Conservation (phyloP, 2,113 vertebrate species). For the Oostethus manadensis region DNA sequence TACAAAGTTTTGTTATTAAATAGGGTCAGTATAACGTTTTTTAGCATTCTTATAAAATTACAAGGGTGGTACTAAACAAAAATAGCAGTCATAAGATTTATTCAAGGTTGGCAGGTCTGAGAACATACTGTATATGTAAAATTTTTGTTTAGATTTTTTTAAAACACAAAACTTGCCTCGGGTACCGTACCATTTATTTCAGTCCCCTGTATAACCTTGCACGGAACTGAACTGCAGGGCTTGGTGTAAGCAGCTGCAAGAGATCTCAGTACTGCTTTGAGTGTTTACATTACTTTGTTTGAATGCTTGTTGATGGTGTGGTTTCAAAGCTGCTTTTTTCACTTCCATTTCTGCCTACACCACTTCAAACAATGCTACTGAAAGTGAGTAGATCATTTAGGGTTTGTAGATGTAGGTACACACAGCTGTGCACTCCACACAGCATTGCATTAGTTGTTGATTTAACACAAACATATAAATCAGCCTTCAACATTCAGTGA, state of each 20-base stretch:
- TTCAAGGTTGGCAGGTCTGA: too few species aligned
- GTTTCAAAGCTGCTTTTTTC: not conserved
- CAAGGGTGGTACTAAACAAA: too few species aligned
- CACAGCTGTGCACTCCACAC: constrained; percentile 1
- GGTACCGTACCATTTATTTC: not conserved
- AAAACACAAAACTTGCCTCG: too few species aligned
- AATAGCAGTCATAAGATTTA: too few species aligned
- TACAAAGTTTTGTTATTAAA: too few species aligned
- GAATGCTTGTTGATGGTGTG: not conserved
- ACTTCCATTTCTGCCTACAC: not conserved
- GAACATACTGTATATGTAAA: too few species aligned
- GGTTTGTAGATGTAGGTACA: not conserved
- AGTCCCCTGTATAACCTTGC: not conserved
- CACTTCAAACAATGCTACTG: not conserved
- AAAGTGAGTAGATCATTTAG: not conserved
- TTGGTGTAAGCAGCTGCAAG: too few species aligned
- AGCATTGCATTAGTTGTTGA: not conserved
- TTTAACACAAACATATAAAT: constrained; percentile 1
- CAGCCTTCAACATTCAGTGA: not conserved
- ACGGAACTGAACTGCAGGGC: too few species aligned
- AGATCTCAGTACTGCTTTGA: not conserved
- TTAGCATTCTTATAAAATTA: too few species aligned
- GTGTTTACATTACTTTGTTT: not conserved
- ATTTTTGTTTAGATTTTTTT: too few species aligned
- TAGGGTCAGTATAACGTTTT: too few species aligned